These are phyloP conservation scores for Fregata magnificens DNA, from an alignment of 2,113 vertebrate species.

Conservation along the genomic window DNA sequence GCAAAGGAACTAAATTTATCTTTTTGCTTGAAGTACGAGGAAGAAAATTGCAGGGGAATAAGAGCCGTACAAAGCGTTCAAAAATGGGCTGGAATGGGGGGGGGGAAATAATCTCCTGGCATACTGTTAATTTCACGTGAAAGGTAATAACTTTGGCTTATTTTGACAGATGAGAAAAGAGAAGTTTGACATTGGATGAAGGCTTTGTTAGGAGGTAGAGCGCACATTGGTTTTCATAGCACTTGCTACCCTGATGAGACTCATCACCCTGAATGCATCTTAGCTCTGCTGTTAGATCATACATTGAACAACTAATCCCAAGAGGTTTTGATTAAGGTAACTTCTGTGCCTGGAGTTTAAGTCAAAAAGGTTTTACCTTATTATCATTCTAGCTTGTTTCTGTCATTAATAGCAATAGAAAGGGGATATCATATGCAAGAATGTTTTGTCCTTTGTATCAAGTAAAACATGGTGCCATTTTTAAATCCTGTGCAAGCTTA, in stretches of 20 bases:
- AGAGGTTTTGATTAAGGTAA: not conserved
- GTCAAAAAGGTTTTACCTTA: not conserved
- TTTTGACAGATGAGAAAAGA: not conserved
- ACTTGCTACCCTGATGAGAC: too few relatives aligned
- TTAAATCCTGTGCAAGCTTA: not conserved
- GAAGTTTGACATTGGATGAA: not conserved
- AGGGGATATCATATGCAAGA: not conserved
- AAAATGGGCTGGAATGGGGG: not conserved
- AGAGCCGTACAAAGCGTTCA: not conserved
- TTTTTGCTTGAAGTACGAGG: not conserved
- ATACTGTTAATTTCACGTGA: not conserved
- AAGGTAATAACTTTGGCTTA: not conserved
- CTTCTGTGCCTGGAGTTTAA: not conserved
- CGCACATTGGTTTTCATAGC: fast-evolving
- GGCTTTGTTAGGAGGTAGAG: not conserved
- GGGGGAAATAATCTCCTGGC: not conserved
- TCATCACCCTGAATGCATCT: not conserved
- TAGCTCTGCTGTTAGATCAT: not conserved
- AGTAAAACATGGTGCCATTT: not conserved
- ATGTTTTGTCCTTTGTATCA: not conserved
- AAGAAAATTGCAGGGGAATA: not conserved
- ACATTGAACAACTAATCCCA: not conserved
- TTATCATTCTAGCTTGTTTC: not conserved
- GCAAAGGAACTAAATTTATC: not conserved
- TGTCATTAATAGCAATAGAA: not conserved